phyloP scores from a whole-genome alignment of 2,113 vertebrate genomes.

The Zonotrichia leucophrys region DNA sequence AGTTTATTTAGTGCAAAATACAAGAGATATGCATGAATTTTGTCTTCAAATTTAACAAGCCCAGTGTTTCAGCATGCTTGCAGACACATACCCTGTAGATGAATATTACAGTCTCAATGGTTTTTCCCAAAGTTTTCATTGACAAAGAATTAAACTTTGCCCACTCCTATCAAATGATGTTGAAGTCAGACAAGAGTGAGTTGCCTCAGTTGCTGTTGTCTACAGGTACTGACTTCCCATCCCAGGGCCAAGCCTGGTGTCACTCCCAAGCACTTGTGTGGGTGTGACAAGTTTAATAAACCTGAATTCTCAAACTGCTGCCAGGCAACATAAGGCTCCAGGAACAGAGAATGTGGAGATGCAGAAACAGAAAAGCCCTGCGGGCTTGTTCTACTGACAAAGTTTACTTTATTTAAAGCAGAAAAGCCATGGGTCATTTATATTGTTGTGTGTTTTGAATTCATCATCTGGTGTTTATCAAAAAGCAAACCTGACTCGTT shows the following conservation, averaged over 20 bases:
- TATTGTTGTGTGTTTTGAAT: slow-evolving; percentile 64
- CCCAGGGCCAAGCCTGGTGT: neutral
- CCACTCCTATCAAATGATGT: neutral
- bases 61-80: neutral
- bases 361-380: slow-evolving; percentile 40
- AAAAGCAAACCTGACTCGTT: slow-evolving; percentile 68
- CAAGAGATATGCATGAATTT: neutral
- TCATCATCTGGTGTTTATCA: slow-evolving; percentile 67
- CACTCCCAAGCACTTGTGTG: neutral
- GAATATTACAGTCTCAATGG: neutral
- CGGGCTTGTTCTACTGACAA: slow-evolving; percentile 57
- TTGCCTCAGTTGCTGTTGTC: neutral
- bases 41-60: neutral
- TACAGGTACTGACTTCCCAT: neutral
- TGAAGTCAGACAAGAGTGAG: neutral
- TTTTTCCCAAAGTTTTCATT: neutral
- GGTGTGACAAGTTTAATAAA: slow-evolving; percentile 31
- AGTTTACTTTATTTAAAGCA: slow-evolving; percentile 66
- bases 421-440: slow-evolving; percentile 76
- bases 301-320: slow-evolving; percentile 29
- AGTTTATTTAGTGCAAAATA: neutral
- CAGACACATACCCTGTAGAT: neutral
- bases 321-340: neutral
- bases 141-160: neutral
- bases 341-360: neutral